Percentiles rank a stretch among this genome's conserved stretches.
These are phyloP conservation scores for Azemiops feae DNA, from an alignment of 2,113 vertebrate species.

Conservation along the genomic window DNA sequence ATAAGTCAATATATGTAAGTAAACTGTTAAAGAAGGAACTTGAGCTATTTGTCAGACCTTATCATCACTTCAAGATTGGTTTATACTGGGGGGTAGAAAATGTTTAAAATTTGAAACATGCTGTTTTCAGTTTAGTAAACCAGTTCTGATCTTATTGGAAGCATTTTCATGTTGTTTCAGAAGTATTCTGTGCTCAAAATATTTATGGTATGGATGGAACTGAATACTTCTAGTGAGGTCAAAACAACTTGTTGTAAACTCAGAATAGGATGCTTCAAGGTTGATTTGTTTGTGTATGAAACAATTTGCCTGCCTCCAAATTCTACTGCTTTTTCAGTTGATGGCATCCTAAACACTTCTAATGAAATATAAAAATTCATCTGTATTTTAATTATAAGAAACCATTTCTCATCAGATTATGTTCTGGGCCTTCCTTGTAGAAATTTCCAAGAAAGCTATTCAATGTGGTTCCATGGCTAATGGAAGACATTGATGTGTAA, in stretches of 20 bases:
- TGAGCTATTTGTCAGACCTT: background rate
- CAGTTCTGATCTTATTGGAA: background rate
- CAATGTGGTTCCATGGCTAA: background rate
- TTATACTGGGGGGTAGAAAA: background rate
- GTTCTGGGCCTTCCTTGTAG: background rate
- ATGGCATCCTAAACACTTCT: background rate
- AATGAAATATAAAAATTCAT: background rate
- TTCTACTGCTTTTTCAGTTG: background rate
- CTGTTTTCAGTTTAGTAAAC: background rate
- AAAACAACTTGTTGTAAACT: background rate
- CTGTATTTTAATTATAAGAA: background rate
- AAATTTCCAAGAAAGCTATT: background rate
- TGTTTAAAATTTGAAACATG: background rate
- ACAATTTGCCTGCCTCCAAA: background rate
- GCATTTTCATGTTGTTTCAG: background rate
- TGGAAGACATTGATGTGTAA: background rate
- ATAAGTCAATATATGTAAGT: constrained; percentile 8
- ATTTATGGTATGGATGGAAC: background rate
- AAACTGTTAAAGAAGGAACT: constrained; percentile 12
- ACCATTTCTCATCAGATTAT: background rate
- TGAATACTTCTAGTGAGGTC: background rate
- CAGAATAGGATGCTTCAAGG: background rate
- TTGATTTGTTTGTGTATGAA: background rate
- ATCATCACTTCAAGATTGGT: background rate
- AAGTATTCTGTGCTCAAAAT: background rate